Base-by-base conservation (phyloP, 2,888 invertebrate species). In the Phytoseiulus persimilis region DNA sequence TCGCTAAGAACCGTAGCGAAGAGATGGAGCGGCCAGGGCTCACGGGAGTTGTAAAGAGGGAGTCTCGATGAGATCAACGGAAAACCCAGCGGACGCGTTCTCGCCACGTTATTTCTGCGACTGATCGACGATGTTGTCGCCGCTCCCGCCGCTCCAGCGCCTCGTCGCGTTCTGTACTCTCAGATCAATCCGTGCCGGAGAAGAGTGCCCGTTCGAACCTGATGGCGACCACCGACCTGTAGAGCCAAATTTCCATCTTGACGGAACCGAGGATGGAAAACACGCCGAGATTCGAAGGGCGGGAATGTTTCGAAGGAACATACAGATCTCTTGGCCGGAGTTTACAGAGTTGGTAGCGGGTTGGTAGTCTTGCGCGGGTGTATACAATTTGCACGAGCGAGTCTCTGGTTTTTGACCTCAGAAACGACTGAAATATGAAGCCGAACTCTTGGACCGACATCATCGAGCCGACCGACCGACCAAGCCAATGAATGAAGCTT, bases 401-500 rank as follows among this genome's bases (percentile, higher is more conserved):
- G 5, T 23, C 65, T 65, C 65, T 46, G 46, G 46, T 14, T 46
- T 46, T 46, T 14, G 46, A 14, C 46, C 46, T 46, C 65, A 23
- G 23, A 65, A 65, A 65, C 18, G 65, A 65, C 65, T 28, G 65
- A 65, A 65, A 65, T 65, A 65, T 65, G 65, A 65, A 65, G 65
- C 65, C 18, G 39, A 39, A 39, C 39, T 9, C 5, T 9, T 9
- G 39, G 39, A 39, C 39, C 5, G 65, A 28, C 65, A n/a, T n/a
- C n/a, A n/a, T n/a, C 65, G 65, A 65, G 65, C 65, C 65, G 14
- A 28, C 1, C 65, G 23, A 28, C 11, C 65, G 23, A 65, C 9
- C 65, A 65, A 65, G 65, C 65, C 65, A 65, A 65, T 65, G 65
- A 65, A 65, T 65, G 65, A 65, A 65, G 65, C 65, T 65, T 65